phyloP scores from a whole-genome alignment of 2,888 invertebrate genomes.

The Acanthococcus lagerstroemiae region DNA sequence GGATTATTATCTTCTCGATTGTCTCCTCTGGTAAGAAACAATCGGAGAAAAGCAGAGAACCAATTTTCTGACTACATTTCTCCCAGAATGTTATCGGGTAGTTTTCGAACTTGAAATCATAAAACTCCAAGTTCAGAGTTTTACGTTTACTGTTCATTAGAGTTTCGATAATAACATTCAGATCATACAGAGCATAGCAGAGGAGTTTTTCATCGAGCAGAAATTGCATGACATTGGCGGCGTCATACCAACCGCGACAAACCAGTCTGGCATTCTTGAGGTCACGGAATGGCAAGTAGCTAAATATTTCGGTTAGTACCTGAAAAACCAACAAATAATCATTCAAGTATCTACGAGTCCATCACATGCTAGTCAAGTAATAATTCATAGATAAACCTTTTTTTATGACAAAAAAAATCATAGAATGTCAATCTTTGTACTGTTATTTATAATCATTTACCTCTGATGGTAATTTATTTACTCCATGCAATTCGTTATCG shows the following conservation, averaged over 20 bases:
- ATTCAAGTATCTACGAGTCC: too few relatives aligned
- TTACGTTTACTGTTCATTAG: neutral
- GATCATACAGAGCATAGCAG: neutral
- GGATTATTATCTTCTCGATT: neutral
- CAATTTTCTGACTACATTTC: neutral
- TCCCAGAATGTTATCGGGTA: neutral
- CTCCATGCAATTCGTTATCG: too few relatives aligned
- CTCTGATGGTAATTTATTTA: too few relatives aligned
- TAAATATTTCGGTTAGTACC: neutral
- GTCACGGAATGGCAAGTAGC: neutral
- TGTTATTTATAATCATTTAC: too few relatives aligned
- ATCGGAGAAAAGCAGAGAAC: neutral
- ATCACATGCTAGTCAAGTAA: too few relatives aligned
- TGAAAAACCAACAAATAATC: neutral
- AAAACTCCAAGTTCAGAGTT: neutral
- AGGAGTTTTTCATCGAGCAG: neutral
- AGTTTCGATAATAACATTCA: neutral
- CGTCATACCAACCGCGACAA: neutral
- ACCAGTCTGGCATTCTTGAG: neutral
- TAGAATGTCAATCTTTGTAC: too few relatives aligned
- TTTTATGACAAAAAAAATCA: too few relatives aligned
- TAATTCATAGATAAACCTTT: too few relatives aligned
- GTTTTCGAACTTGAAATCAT: neutral
- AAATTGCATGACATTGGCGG: neutral
- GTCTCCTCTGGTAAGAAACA: neutral